Evolutionary conservation across 2,113 vertebrate species (phyloP).

Genomic region (Notothenia rossii): DNA sequence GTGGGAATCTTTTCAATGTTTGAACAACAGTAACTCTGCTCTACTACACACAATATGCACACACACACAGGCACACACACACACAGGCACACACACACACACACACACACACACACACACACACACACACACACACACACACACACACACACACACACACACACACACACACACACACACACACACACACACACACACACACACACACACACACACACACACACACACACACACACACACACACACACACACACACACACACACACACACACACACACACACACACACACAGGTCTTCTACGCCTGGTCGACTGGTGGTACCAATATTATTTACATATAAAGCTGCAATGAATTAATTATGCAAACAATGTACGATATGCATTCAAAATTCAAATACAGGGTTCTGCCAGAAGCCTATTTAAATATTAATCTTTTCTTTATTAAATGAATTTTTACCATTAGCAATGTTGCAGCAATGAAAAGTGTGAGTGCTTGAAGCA

Average conservation of each 20-base stretch:
- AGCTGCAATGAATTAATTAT: constrained; percentile 64
- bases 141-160: constrained; percentile 7
- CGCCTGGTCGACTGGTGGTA: constrained; percentile 30
- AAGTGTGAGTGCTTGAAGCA: constrained; percentile 43
- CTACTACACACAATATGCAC: background rate
- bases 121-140: no score
- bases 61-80: constrained; percentile 17
- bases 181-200: constrained; percentile 12
- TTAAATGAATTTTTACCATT: constrained; percentile 62
- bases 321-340: constrained; percentile 69
- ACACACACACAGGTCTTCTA: constrained; percentile 4
- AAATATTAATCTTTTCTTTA: constrained; percentile 69
- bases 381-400: constrained; percentile 58
- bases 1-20: constrained; percentile 66
- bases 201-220: constrained; percentile 23
- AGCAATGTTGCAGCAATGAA: constrained; percentile 50
- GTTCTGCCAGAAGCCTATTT: constrained; percentile 53
- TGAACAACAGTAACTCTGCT: constrained; percentile 36
- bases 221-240: constrained; percentile 7
- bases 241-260: constrained; percentile 18
- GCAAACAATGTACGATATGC: constrained; percentile 63
- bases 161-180: constrained; percentile 15
- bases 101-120: no score
- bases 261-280: constrained; percentile 24
- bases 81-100: constrained; percentile 11